Conservation (phyloP, 1,140 invertebrate genomes). For the Drosophila nebulosa region DNA sequence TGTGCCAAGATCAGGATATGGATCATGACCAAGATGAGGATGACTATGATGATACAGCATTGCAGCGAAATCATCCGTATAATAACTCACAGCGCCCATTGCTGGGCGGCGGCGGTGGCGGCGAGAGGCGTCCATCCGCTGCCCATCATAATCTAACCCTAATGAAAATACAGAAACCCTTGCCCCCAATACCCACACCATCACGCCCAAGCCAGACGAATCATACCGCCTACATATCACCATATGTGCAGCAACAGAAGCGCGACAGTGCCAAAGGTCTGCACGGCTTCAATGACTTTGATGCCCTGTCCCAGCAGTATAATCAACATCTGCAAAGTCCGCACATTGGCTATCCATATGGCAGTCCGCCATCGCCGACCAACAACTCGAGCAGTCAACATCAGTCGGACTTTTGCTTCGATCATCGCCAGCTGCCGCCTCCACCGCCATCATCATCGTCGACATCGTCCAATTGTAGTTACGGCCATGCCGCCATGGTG, state of each 20-base stretch:
- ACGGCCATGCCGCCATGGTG: conserved; percentile 32
- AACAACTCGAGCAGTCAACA: conserved; percentile 47
- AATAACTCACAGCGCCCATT: conserved; percentile 71
- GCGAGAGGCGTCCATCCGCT: conserved; percentile 48
- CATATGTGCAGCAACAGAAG: conserved; percentile 73
- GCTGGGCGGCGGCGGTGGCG: too few relatives aligned
- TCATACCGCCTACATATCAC: conserved; percentile 50
- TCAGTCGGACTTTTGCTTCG: conserved; percentile 58
- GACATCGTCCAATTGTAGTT: conserved; percentile 58
- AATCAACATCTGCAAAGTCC: conserved; percentile 70
- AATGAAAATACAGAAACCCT: conserved; percentile 12
- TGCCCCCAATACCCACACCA: conserved; percentile 30
- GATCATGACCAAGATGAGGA: conserved; percentile 43
- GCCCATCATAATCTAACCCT: conserved; percentile 19
- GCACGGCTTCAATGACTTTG: conserved; percentile 78
- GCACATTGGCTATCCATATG: conserved; percentile 74
- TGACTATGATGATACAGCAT: conserved; percentile 63
- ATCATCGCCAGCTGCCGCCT: conserved; percentile 23
- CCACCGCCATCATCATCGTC: conserved; percentile 5
- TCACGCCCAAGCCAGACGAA: conserved; percentile 10
- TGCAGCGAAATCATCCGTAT: conserved; percentile 68
- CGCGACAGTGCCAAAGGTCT: conserved; percentile 70
- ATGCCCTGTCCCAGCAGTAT: conserved; percentile 71
- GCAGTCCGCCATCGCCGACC: conserved; percentile 73
- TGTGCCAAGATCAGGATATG: conserved; percentile 34